phyloP scores from a whole-genome alignment of 2,113 vertebrate species.

The Prunella fulvescens region DNA sequence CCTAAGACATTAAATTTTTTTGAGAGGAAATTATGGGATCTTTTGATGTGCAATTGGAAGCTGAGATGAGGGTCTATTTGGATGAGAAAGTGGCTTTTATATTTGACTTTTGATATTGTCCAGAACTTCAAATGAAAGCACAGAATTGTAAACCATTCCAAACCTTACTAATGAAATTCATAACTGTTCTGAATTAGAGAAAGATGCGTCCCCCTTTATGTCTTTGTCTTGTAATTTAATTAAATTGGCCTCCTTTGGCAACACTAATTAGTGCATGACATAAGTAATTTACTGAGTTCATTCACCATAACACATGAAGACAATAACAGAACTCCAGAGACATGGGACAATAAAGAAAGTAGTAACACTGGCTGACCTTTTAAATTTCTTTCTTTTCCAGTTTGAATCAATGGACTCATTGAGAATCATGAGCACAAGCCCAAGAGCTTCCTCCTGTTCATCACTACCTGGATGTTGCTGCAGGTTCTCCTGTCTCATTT shows the following conservation, averaged over 20 bases:
- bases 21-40: not conserved
- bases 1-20: not conserved
- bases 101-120: not conserved
- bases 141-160: not conserved
- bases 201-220: not conserved
- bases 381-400: not conserved
- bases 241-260: not conserved
- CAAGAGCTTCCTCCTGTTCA: not conserved
- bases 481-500: not conserved
- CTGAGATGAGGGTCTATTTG: not conserved
- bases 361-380: not conserved
- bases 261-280: not conserved
- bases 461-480: not conserved
- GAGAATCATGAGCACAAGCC: not conserved
- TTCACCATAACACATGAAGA: not conserved
- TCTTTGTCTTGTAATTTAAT: not conserved
- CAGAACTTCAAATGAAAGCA: conserved; percentile 15
- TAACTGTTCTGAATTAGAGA: conserved; percentile 1
- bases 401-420: not conserved
- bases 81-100: not conserved
- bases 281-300: not conserved
- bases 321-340: not conserved
- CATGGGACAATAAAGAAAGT: not conserved
- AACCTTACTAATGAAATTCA: not conserved
- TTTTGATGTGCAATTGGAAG: conserved; percentile 2